These are phyloP conservation scores for Trichomalopsis sarcophagae DNA, from an alignment of 1,140 invertebrate genomes.

Conservation along the genomic window DNA sequence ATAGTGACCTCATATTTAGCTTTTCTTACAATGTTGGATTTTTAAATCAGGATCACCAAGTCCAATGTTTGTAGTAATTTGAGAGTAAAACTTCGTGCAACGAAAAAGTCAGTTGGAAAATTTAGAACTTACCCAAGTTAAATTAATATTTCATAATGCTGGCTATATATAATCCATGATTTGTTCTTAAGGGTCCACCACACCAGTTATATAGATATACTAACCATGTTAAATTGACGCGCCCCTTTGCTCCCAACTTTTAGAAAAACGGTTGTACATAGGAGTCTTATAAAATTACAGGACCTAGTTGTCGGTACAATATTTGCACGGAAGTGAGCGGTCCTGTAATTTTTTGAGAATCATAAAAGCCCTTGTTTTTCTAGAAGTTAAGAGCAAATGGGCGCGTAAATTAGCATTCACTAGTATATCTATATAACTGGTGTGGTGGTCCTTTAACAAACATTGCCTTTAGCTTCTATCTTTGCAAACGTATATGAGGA, in stretches of 20 bases:
- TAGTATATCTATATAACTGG: too few relatives aligned
- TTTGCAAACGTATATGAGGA: constrained; percentile 22
- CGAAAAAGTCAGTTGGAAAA: constrained; percentile 30
- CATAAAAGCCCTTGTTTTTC: too few relatives aligned
- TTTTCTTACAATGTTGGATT: constrained; percentile 23
- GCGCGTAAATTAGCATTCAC: too few relatives aligned
- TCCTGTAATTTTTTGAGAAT: too few relatives aligned
- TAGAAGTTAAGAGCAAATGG: too few relatives aligned
- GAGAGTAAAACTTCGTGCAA: constrained; percentile 24
- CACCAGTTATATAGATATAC: too few relatives aligned
- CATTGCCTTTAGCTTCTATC: constrained; percentile 24
- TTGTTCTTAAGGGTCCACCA: not conserved
- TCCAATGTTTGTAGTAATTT: not conserved
- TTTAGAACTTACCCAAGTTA: not conserved
- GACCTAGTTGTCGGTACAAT: too few relatives aligned
- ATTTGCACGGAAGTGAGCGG: too few relatives aligned
- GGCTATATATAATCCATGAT: constrained; percentile 4
- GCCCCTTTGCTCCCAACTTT: too few relatives aligned
- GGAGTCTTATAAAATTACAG: too few relatives aligned
- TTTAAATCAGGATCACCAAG: constrained; percentile 20
- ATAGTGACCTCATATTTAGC: not conserved
- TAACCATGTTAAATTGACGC: too few relatives aligned
- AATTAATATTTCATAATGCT: constrained; percentile 2
- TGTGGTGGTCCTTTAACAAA: not conserved
- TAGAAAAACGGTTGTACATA: too few relatives aligned